Conservation (phyloP, 2,888 invertebrate genomes). For the Amblyteles armatorius region DNA sequence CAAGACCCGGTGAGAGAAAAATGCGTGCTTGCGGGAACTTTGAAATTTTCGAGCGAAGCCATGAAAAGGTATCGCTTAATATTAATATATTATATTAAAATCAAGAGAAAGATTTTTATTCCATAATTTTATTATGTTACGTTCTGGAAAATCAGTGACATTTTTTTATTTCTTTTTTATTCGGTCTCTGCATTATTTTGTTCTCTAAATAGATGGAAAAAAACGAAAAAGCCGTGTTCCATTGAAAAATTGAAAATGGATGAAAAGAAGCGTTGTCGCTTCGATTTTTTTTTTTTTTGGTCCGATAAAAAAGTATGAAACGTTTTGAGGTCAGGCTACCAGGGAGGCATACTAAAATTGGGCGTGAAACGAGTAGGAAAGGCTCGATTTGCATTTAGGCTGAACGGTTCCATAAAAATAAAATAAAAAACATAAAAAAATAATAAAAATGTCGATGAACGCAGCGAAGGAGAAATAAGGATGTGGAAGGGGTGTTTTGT, state of each 20-base stretch:
- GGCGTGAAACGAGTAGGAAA: slow-evolving; percentile 18
- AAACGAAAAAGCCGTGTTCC: not conserved
- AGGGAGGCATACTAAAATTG: not conserved
- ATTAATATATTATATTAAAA: too few relatives aligned
- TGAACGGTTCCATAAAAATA: slow-evolving; percentile 19
- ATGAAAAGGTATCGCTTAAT: too few relatives aligned
- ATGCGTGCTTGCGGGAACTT: too few relatives aligned
- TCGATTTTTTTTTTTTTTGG: not conserved
- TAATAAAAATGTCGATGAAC: slow-evolving; percentile 27
- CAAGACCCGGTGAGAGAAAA: too few relatives aligned
- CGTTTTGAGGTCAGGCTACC: not conserved
- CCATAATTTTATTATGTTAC: not conserved
- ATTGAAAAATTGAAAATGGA: not conserved
- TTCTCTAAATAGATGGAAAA: not conserved
- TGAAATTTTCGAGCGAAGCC: too few relatives aligned
- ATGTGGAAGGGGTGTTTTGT: slow-evolving; percentile 36
- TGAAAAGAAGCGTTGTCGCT: not conserved
- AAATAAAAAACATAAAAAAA: slow-evolving; percentile 8
- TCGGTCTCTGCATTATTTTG: too few relatives aligned
- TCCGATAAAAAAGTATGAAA: not conserved
- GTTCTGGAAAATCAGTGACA: not conserved
- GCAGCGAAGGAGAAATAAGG: slow-evolving; percentile 34
- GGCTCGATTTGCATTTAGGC: slow-evolving; percentile 51
- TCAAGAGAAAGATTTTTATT: too few relatives aligned
- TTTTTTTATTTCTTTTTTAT: not conserved